A percentile compares a stretch with the other conserved stretches of the same genome.
phyloP scores from a whole-genome alignment of 1,140 invertebrate species.

The Drosophila setifemur region DNA sequence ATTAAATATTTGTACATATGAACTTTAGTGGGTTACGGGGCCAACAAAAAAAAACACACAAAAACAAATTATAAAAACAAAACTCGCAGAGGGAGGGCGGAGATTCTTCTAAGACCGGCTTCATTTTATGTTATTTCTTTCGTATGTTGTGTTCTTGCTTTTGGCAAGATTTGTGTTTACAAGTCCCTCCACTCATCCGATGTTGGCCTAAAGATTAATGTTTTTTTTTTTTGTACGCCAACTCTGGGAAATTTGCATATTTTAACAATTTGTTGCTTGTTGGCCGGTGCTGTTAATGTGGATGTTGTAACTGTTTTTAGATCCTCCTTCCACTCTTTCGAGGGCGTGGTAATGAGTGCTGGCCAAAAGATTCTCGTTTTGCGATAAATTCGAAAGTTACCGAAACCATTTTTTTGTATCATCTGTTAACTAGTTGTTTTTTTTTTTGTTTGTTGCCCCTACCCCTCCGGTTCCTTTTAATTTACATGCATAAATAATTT shows the following conservation, averaged over 20 bases:
- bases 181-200: slow-evolving; percentile 30
- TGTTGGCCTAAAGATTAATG: slow-evolving; percentile 65
- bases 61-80: background rate
- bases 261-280: slow-evolving; percentile 56
- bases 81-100: background rate
- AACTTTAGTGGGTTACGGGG: slow-evolving; percentile 70
- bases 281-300: slow-evolving; percentile 15
- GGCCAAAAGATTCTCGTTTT: slow-evolving; percentile 36
- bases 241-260: slow-evolving; percentile 56
- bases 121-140: slow-evolving; percentile 2
- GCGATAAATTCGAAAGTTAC: slow-evolving; percentile 62
- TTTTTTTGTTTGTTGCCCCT: slow-evolving; percentile 2
- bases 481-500: slow-evolving; percentile 73
- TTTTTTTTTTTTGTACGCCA: slow-evolving; percentile 20
- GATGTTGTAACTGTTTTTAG: slow-evolving; percentile 42
- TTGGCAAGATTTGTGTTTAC: slow-evolving; percentile 51
- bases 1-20: slow-evolving; percentile 75
- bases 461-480: slow-evolving; percentile 23
- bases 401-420: slow-evolving; percentile 17
- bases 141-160: slow-evolving; percentile 21
- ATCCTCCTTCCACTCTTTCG: slow-evolving; percentile 5
- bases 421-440: slow-evolving; percentile 10
- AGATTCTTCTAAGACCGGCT: slow-evolving; percentile 12
- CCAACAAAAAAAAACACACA: slow-evolving; percentile 24
- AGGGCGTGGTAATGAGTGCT: slow-evolving; percentile 61